phyloP scores from a whole-genome alignment of 1,140 invertebrate species.

The Caenorhabditis inopinata region DNA sequence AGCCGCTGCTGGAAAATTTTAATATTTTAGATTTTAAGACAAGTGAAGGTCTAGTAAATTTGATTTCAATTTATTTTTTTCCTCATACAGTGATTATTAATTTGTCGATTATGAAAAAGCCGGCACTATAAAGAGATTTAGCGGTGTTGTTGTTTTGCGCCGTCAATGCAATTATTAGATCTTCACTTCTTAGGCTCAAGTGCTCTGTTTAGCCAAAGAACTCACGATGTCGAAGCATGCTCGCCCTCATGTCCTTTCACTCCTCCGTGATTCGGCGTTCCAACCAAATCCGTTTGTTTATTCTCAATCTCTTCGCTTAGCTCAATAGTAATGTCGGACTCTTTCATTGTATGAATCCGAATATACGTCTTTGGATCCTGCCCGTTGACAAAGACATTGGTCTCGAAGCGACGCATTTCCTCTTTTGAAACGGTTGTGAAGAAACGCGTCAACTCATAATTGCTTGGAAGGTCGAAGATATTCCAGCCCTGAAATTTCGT shows the following conservation, averaged over 20 bases:
- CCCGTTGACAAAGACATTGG: not conserved
- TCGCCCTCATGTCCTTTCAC: not conserved
- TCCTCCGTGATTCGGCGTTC: not conserved
- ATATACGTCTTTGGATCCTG: constrained; percentile 26
- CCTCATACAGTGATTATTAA: too few species aligned
- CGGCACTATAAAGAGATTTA: too few species aligned
- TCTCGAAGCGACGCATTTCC: not conserved
- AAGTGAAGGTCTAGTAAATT: too few species aligned
- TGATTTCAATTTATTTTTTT: too few species aligned
- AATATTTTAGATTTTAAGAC: too few species aligned
- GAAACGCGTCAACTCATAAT: not conserved
- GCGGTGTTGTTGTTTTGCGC: too few species aligned
- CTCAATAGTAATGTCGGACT: not conserved
- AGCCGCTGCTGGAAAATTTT: constrained; percentile 31
- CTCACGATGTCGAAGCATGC: not conserved
- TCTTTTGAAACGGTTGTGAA: not conserved
- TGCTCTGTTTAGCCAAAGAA: too few species aligned
- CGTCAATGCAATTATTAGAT: too few species aligned
- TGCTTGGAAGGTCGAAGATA: not conserved
- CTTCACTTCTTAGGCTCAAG: too few species aligned
- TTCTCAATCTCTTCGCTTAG: not conserved
- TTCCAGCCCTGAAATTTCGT: constrained; percentile 7
- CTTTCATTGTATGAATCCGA: not conserved
- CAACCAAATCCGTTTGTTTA: not conserved
- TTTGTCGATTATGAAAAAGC: too few species aligned